These are phyloP conservation scores for Cyaniris semiargus DNA, from an alignment of 2,888 invertebrate genomes.

Conservation along the genomic window DNA sequence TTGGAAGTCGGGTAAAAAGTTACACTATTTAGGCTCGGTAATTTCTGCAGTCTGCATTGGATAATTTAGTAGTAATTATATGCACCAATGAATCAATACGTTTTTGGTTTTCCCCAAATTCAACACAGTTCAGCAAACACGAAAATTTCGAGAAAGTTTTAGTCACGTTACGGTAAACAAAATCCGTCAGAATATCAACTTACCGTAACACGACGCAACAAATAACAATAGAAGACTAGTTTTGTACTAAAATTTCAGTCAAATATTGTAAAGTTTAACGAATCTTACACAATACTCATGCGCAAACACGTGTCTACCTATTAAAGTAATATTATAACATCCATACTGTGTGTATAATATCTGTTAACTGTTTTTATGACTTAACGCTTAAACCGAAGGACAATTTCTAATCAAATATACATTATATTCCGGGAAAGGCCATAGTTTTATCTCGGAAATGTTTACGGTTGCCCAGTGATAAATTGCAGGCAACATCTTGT, in stretches of 20 bases:
- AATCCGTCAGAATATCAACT: slow-evolving; percentile 1
- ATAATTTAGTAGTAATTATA: background rate
- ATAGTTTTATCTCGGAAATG: no score
- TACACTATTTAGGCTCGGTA: background rate
- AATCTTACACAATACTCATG: background rate
- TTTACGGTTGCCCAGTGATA: no score
- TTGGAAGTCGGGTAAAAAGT: background rate
- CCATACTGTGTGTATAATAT: no score
- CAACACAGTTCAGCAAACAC: background rate
- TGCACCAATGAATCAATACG: background rate
- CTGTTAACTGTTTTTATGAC: no score
- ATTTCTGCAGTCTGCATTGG: background rate
- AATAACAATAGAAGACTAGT: background rate
- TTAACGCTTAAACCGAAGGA: no score
- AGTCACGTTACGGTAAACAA: slow-evolving; percentile 10
- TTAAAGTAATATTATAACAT: background rate
- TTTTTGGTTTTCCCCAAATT: slow-evolving; percentile 5
- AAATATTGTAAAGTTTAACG: background rate
- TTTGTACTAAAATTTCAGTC: background rate
- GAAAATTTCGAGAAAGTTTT: slow-evolving; percentile 32
- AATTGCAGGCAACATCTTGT: no score
- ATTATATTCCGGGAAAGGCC: no score
- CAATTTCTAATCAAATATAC: no score
- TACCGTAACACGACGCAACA: background rate
- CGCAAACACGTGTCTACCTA: background rate